Conservation (phyloP, 1,140 invertebrate species). For the Conopomorpha cramerella region DNA sequence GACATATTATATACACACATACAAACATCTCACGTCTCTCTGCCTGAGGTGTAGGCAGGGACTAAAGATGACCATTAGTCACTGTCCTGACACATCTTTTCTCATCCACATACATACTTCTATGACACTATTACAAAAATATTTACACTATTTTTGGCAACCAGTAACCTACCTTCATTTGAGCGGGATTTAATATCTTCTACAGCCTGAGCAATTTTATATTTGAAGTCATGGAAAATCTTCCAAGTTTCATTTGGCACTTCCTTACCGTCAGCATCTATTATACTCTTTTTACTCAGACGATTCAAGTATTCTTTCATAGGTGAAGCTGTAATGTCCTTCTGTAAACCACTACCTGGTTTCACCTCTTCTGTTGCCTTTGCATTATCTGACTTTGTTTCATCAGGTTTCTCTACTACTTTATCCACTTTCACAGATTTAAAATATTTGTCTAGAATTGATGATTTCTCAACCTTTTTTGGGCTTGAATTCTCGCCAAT, state of each 20-base stretch:
- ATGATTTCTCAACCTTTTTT: conserved; percentile 44
- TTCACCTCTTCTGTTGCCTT: conserved; percentile 23
- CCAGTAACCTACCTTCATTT: conserved; percentile 30
- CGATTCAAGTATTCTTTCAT: conserved; percentile 57
- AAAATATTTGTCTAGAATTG: conserved; percentile 57
- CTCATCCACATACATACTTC: no score
- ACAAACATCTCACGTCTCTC: no score
- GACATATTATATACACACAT: no score
- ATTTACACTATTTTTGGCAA: no score
- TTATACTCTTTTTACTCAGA: conserved; percentile 41
- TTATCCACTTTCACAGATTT: conserved; percentile 52
- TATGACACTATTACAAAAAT: no score
- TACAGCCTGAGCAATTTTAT: conserved; percentile 56
- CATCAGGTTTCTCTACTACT: conserved; percentile 31
- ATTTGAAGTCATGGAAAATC: conserved; percentile 57
- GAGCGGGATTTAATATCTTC: conserved; percentile 56
- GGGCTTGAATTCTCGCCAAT: conserved; percentile 42
- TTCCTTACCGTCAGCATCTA: conserved; percentile 38
- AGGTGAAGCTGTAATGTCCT: conserved; percentile 50
- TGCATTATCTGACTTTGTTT: conserved; percentile 23
- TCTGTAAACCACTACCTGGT: conserved; percentile 14
- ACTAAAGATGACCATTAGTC: no score
- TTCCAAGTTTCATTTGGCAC: conserved; percentile 51
- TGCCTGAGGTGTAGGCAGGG: no score
- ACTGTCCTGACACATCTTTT: no score